A percentile compares a stretch with the other conserved stretches of the same genome.
phyloP scores from a whole-genome alignment of 2,888 invertebrate genomes.

The Drosophila atripex region DNA sequence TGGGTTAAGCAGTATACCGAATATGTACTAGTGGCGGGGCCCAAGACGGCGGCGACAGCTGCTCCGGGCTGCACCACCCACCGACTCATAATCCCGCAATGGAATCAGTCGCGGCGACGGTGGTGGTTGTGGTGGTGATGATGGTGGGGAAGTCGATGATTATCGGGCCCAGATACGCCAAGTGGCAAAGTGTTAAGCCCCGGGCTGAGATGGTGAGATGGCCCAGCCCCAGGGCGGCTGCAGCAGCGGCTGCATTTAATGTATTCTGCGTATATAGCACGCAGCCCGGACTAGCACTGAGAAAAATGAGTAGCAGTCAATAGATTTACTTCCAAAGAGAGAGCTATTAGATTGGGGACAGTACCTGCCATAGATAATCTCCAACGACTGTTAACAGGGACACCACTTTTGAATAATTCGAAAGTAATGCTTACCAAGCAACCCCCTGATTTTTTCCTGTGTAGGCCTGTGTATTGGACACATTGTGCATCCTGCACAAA shows the following conservation, averaged over 20 bases:
- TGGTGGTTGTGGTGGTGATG: background rate
- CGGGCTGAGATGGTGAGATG: slow-evolving; percentile 30
- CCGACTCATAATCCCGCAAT: slow-evolving; percentile 1
- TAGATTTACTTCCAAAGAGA: no score
- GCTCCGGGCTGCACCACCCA: slow-evolving; percentile 33
- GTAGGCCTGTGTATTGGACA: slow-evolving; percentile 6
- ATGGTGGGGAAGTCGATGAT: slow-evolving; percentile 22
- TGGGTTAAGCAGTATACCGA: slow-evolving; percentile 80
- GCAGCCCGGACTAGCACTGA: slow-evolving; percentile 16
- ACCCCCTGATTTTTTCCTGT: slow-evolving; percentile 3
- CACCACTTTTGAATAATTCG: no score
- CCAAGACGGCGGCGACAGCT: slow-evolving; percentile 61
- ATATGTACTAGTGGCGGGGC: slow-evolving; percentile 62
- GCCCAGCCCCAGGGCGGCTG: slow-evolving; percentile 46
- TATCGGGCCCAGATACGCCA: slow-evolving; percentile 26
- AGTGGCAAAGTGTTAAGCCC: slow-evolving; percentile 49
- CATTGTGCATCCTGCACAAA: slow-evolving; percentile 11
- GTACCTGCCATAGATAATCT: no score
- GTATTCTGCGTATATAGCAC: slow-evolving; percentile 29
- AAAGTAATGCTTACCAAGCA: background rate
- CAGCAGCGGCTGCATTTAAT: slow-evolving; percentile 66
- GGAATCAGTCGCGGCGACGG: background rate
- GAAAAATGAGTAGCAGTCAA: background rate
- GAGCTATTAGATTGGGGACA: no score
- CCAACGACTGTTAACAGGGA: no score